Percentiles rank a stretch among this genome's conserved stretches.
phyloP scores from a whole-genome alignment of 2,113 vertebrate genomes.

The Acrocephalus arundinaceus region DNA sequence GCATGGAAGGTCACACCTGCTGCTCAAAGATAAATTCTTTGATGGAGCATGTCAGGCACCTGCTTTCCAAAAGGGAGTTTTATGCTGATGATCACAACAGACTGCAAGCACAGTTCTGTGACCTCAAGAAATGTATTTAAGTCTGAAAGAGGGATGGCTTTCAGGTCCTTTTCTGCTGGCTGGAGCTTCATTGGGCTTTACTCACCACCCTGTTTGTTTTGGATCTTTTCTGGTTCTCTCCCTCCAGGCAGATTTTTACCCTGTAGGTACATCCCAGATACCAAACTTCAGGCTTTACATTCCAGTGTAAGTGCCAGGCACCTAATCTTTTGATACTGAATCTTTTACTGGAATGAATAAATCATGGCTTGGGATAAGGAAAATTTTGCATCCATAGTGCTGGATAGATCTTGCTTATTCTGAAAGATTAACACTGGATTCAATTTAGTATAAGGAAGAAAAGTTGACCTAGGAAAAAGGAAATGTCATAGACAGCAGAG shows the following conservation, averaged over 20 bases:
- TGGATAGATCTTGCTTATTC: not conserved
- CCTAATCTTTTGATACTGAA: not conserved
- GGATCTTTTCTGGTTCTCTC: not conserved
- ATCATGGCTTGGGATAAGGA: not conserved
- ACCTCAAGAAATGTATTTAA: not conserved
- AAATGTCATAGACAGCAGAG: not conserved
- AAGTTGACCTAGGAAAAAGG: not conserved
- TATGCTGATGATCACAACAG: not conserved
- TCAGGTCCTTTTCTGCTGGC: not conserved
- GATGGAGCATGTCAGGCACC: rapidly evolving
- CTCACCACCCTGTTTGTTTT: not conserved
- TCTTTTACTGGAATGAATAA: not conserved
- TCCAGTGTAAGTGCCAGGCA: not conserved
- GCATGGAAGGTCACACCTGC: not conserved
- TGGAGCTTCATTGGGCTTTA: not conserved
- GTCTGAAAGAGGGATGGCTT: not conserved
- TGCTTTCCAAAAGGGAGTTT: not conserved
- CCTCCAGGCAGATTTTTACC: not conserved
- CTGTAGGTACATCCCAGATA: not conserved
- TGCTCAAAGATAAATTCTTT: not conserved
- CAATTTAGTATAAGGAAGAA: not conserved
- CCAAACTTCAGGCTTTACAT: not conserved
- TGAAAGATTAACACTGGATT: not conserved
- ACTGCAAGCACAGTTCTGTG: not conserved
- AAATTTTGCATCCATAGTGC: not conserved